phyloP scores from a whole-genome alignment of 2,888 invertebrate genomes.

The Sarcophaga caerulescens region DNA sequence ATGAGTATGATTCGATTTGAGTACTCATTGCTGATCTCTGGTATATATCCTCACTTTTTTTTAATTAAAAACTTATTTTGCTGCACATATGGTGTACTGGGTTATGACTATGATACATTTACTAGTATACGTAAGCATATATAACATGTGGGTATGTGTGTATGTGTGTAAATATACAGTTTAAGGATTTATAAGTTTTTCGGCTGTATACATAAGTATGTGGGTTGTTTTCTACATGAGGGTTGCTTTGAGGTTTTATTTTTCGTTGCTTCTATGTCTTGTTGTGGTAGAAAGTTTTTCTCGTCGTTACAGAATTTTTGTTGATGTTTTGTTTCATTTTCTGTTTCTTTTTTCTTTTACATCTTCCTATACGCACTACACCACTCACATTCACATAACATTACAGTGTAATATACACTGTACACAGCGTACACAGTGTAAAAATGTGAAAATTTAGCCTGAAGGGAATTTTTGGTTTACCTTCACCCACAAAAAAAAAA shows the following conservation, averaged over 20 bases:
- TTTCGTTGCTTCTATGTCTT: slow-evolving; percentile 30
- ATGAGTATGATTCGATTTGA: too few species aligned
- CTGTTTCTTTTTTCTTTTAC: slow-evolving; percentile 18
- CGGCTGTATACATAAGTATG: slow-evolving; percentile 26
- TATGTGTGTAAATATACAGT: not conserved
- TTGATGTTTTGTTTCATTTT: not conserved
- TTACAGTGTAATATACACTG: not conserved
- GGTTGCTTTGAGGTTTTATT: slow-evolving; percentile 61
- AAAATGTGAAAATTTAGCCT: slow-evolving; percentile 34
- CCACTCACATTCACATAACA: slow-evolving; percentile 33
- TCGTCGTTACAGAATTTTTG: slow-evolving; percentile 17
- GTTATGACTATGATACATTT: too few species aligned
- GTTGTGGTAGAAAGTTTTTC: slow-evolving; percentile 43
- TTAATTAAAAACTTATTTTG: too few species aligned
- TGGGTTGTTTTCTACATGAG: slow-evolving; percentile 47
- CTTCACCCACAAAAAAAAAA: slow-evolving; percentile 18
- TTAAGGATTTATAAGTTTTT: not conserved
- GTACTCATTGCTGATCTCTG: too few species aligned
- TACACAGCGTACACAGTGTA: not conserved
- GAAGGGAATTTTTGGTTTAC: slow-evolving; percentile 59
- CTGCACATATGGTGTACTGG: too few species aligned
- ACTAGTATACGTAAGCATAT: too few species aligned
- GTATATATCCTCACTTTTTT: too few species aligned
- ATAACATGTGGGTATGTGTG: too few species aligned
- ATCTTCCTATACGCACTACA: not conserved